Conservation (phyloP, 2,888 invertebrate genomes). For the Loripinus fragilis region DNA sequence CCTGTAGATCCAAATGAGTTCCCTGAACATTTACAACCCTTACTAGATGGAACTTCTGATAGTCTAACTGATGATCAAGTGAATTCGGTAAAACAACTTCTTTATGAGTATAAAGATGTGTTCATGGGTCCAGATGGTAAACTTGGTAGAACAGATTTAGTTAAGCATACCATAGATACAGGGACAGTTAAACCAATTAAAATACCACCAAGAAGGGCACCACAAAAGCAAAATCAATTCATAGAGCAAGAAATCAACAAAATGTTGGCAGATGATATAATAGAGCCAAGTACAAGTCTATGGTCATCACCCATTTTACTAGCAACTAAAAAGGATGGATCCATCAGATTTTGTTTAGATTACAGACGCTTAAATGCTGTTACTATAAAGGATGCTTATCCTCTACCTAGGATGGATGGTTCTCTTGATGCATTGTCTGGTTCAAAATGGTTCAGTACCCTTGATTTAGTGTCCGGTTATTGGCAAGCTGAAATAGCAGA, state of each 20-base stretch:
- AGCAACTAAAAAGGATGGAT: constrained; percentile 46
- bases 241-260: too few relatives aligned
- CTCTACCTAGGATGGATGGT: constrained; percentile 47
- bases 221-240: background rate
- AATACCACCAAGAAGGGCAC: constrained; percentile 18
- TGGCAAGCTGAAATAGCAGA: constrained; percentile 44
- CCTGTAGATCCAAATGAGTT: background rate
- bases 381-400: constrained; percentile 36
- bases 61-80: background rate
- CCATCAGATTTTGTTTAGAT: constrained; percentile 45
- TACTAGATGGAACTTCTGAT: background rate
- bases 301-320: constrained; percentile 44
- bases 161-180: too few relatives aligned
- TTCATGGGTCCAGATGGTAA: background rate
- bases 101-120: background rate
- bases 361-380: constrained; percentile 37
- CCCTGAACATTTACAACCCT: background rate
- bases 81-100: background rate
- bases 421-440: constrained; percentile 35
- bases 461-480: constrained; percentile 49
- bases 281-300: constrained; percentile 45
- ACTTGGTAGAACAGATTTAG: too few relatives aligned
- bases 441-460: constrained; percentile 38
- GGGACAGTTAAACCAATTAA: constrained; percentile 24
- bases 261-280: constrained; percentile 26